Conservation (phyloP, 2,113 vertebrate species). For the Seriola rivoliana region DNA sequence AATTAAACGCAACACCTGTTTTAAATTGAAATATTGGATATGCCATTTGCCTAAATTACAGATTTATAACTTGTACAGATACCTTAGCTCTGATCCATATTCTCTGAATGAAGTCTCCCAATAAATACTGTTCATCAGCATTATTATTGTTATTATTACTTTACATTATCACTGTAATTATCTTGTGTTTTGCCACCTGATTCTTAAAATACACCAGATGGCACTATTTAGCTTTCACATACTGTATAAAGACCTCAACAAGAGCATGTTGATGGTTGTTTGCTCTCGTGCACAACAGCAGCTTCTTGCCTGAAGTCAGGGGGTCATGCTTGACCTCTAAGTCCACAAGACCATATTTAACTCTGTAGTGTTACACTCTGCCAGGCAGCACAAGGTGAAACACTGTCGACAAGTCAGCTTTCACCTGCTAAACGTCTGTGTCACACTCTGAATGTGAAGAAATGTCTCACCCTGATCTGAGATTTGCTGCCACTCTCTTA, state of each 20-base stretch:
- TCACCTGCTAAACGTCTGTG: slow-evolving; percentile 60
- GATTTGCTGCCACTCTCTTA: slow-evolving; percentile 66
- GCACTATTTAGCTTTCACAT: slow-evolving; percentile 83
- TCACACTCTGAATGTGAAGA: slow-evolving; percentile 54
- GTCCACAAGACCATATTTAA: slow-evolving; percentile 15
- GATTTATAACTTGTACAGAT: slow-evolving; percentile 22
- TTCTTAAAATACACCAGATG: slow-evolving; percentile 79
- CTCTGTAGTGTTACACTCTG: slow-evolving; percentile 19
- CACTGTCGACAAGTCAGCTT: slow-evolving; percentile 48
- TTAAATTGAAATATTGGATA: slow-evolving; percentile 30
- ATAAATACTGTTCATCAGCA: slow-evolving; percentile 12
- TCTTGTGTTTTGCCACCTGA: slow-evolving; percentile 42
- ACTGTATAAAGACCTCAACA: slow-evolving; percentile 40
- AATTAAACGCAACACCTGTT: slow-evolving; percentile 36
- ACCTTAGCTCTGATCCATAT: neutral
- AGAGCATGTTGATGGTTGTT: slow-evolving; percentile 42
- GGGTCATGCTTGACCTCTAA: slow-evolving; percentile 70
- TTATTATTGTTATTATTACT: slow-evolving; percentile 37
- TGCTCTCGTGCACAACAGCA: slow-evolving; percentile 50
- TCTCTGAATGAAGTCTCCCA: slow-evolving; percentile 1
- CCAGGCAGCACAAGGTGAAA: slow-evolving; percentile 37
- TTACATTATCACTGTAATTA: slow-evolving; percentile 57
- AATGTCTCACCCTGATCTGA: slow-evolving; percentile 73
- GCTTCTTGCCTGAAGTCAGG: slow-evolving; percentile 44
- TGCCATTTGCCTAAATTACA: slow-evolving; percentile 14